These are phyloP conservation scores for Tympanoctomys barrerae DNA, from an alignment of 2,797 vertebrate genomes.

Conservation along the genomic window DNA sequence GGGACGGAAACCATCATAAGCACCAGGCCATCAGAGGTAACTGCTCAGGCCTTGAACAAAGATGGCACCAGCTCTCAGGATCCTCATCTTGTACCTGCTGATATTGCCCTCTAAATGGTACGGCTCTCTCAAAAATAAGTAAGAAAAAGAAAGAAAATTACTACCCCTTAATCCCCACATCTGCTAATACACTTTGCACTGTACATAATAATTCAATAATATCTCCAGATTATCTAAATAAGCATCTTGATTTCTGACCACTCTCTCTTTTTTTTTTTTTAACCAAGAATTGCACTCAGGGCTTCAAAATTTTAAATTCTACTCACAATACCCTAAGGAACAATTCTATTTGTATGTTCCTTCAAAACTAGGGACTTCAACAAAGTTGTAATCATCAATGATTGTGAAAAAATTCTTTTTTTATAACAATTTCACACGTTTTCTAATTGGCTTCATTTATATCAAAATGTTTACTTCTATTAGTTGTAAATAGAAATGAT, in stretches of 20 bases:
- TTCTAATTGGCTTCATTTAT: not conserved
- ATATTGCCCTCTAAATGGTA: not conserved
- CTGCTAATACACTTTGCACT: not conserved
- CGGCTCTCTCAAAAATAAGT: constrained; percentile 4
- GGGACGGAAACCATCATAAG: not conserved
- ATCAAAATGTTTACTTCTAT: constrained; percentile 40
- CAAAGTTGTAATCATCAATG: not conserved
- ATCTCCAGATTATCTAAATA: constrained; percentile 37
- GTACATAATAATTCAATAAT: not conserved
- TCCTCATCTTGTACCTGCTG: not conserved
- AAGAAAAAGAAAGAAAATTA: not conserved
- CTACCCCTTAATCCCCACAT: not conserved
- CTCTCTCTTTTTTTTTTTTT: not conserved
- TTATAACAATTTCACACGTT: not conserved
- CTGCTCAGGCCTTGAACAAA: not conserved
- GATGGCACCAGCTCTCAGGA: not conserved
- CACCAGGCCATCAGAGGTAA: not conserved
- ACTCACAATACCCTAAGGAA: not conserved
- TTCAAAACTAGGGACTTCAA: not conserved
- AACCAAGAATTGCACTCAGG: too few species aligned
- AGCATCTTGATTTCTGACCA: not conserved
- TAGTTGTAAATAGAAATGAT: not conserved
- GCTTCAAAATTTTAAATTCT: constrained; percentile 20
- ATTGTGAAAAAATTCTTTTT: constrained; percentile 4
- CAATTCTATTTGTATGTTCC: not conserved